phyloP scores from a whole-genome alignment of 2,797 vertebrate species.

The Thaleichthys pacificus region DNA sequence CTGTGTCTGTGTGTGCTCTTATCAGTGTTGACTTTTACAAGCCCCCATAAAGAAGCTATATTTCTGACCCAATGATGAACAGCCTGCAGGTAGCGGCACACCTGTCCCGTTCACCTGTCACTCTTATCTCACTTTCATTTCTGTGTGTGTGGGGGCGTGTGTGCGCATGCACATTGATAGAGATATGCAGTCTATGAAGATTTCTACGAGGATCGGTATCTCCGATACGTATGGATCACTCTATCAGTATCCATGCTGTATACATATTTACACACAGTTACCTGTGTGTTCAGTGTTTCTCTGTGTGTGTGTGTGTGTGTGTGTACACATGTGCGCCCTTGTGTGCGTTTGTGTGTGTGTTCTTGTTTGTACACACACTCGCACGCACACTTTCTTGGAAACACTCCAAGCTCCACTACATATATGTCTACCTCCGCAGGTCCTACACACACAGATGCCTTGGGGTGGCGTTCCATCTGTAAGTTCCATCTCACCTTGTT shows the following conservation, averaged over 20 bases:
- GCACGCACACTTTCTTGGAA: neutral
- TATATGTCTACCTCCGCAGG: neutral
- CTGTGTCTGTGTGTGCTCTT: neutral
- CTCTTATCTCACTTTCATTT: neutral
- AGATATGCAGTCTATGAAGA: neutral
- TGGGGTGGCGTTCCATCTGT: neutral
- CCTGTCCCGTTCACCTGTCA: neutral
- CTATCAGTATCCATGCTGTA: too few species aligned
- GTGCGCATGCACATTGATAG: neutral
- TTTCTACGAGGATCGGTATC: neutral
- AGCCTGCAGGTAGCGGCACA: neutral
- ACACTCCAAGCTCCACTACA: too few species aligned
- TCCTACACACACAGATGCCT: neutral
- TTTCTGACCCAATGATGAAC: neutral
- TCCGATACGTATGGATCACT: too few species aligned
- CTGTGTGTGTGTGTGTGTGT: neutral
- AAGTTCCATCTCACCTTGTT: neutral
- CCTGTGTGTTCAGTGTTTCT: neutral
- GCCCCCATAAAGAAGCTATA: neutral
- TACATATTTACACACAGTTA: neutral
- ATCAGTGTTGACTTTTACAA: neutral
- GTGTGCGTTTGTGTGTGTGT: neutral
- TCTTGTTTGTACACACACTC: neutral
- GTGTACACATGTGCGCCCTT: neutral
- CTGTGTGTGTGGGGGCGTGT: neutral